phyloP scores from a whole-genome alignment of 2,113 vertebrate species.

The Pteropus alecto region DNA sequence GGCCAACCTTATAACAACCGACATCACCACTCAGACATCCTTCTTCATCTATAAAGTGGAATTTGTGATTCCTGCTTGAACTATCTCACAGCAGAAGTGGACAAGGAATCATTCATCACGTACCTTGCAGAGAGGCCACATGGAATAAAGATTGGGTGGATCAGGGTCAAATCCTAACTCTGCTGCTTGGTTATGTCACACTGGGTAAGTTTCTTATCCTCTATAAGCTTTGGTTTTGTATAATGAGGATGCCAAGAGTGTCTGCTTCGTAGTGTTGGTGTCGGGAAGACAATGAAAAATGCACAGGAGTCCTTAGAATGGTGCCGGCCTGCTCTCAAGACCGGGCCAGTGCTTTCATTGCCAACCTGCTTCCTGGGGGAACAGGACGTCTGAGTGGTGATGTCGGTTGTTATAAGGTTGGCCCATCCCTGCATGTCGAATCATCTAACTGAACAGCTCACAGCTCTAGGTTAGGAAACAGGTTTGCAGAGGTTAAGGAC shows the following conservation, averaged over 20 bases:
- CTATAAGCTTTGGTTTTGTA: not conserved
- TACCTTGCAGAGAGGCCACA: not conserved
- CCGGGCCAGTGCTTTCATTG: not conserved
- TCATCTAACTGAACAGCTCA: not conserved
- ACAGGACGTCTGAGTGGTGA: not conserved
- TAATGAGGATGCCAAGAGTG: not conserved
- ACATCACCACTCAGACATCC: no score
- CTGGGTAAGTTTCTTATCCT: not conserved
- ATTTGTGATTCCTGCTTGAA: not conserved
- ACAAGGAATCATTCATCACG: not conserved
- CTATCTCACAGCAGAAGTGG: not conserved
- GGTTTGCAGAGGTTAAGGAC: not conserved
- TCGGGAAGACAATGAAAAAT: not conserved
- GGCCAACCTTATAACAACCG: no score
- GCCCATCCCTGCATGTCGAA: accelerated
- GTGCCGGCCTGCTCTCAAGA: not conserved
- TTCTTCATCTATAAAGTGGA: not conserved
- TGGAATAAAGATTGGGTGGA: not conserved
- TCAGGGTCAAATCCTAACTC: not conserved
- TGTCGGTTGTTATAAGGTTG: not conserved
- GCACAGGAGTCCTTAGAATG: not conserved
- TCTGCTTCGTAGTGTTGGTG: not conserved
- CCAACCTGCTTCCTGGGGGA: not conserved
- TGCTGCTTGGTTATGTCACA: not conserved
- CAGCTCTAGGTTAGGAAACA: not conserved